Conservation (phyloP, 1,140 invertebrate species). For the Trichonephila clavipes region DNA sequence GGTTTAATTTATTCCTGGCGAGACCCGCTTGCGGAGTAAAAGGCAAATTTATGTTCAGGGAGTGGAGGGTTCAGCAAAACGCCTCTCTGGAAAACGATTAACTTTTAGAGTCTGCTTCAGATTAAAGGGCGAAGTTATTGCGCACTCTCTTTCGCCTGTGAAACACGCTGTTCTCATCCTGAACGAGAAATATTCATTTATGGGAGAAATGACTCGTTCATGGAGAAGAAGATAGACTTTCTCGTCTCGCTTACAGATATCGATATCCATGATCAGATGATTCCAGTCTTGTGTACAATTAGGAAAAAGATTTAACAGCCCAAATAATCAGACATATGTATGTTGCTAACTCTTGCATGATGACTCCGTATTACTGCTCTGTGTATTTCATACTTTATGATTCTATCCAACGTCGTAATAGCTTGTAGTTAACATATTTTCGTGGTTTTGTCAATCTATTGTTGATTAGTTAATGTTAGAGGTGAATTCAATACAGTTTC, state of each 20-base stretch:
- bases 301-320: background rate
- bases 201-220: constrained; percentile 25
- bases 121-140: constrained; percentile 70
- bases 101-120: constrained; percentile 67
- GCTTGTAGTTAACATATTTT: too few species aligned
- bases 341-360: too few species aligned
- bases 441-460: too few species aligned
- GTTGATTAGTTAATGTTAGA: too few species aligned
- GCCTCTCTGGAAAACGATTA: constrained; percentile 73
- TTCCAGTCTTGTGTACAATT: background rate
- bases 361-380: too few species aligned
- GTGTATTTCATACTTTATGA: too few species aligned
- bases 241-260: background rate
- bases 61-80: constrained; percentile 57
- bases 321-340: background rate
- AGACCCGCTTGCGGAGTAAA: constrained; percentile 71
- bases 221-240: background rate
- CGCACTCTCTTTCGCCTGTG: constrained; percentile 33
- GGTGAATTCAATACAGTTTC: too few species aligned
- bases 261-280: constrained; percentile 22
- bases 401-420: too few species aligned
- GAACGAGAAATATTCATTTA: constrained; percentile 48
- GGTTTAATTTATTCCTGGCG: constrained; percentile 73
- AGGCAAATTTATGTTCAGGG: constrained; percentile 71
- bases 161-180: background rate